phyloP scores from a whole-genome alignment of 2,888 invertebrate species.

The Heliconius sara region DNA sequence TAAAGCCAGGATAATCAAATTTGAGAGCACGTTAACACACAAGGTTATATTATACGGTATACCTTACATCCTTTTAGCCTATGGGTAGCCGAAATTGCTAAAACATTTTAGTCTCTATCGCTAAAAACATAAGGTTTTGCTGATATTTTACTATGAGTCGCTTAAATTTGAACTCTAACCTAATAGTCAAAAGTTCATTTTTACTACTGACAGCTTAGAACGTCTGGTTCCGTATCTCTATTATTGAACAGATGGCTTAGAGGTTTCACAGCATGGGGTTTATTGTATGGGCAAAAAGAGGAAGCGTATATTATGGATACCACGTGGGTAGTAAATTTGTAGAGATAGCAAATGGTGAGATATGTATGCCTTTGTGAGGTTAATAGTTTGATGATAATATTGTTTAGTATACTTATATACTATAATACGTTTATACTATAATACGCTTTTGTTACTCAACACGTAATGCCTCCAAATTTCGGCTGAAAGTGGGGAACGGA shows the following conservation, averaged over 20 bases:
- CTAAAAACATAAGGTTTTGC: not conserved
- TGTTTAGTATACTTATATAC: no score
- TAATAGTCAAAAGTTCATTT: not conserved
- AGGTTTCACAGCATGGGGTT: constrained; percentile 38
- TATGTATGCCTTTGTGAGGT: not conserved
- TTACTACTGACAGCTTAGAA: not conserved
- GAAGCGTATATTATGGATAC: constrained; percentile 26
- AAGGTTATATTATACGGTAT: not conserved
- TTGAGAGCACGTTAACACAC: constrained; percentile 43
- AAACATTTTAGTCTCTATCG: not conserved
- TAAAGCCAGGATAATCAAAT: constrained; percentile 44
- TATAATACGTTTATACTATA: no score
- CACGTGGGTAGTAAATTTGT: constrained; percentile 21
- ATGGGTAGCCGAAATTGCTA: not conserved
- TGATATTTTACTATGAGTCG: not conserved
- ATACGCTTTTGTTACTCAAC: no score
- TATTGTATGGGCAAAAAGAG: constrained; percentile 37
- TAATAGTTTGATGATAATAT: constrained; percentile 10
- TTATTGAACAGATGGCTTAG: constrained; percentile 43
- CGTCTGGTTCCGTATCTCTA: constrained; percentile 31
- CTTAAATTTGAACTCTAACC: constrained; percentile 15
- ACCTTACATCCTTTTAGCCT: constrained; percentile 9
- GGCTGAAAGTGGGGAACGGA: no score
- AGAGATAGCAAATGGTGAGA: not conserved
- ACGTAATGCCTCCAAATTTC: no score